Conservation (phyloP, 2,113 vertebrate species). For the Andinoacara biseriatus region DNA sequence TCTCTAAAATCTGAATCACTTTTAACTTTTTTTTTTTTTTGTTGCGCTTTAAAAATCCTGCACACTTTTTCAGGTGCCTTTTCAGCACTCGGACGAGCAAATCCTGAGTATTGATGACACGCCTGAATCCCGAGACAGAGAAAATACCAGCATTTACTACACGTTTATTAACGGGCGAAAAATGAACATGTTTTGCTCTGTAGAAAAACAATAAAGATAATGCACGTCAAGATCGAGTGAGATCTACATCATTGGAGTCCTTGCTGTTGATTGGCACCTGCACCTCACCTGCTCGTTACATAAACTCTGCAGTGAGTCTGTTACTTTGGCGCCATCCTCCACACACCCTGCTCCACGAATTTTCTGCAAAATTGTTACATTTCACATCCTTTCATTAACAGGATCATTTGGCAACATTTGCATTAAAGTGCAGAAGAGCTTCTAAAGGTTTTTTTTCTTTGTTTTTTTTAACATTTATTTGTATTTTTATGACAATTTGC, state of each 20-base stretch:
- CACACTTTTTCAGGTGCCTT: too few relatives aligned
- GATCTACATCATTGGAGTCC: background rate
- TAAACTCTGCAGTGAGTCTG: too few relatives aligned
- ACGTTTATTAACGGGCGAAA: background rate
- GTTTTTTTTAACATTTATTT: too few relatives aligned
- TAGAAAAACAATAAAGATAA: background rate
- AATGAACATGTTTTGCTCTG: background rate
- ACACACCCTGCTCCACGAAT: background rate
- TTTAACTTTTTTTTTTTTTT: too few relatives aligned
- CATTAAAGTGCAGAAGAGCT: background rate
- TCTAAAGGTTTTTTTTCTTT: too few relatives aligned
- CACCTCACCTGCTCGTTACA: too few relatives aligned
- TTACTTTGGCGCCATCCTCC: background rate
- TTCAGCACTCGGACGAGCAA: too few relatives aligned
- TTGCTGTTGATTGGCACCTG: background rate
- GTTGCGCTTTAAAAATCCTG: too few relatives aligned
- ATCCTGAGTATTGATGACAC: too few relatives aligned
- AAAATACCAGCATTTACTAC: too few relatives aligned
- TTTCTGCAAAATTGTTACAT: background rate
- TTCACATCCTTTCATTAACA: background rate
- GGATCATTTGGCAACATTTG: too few relatives aligned
- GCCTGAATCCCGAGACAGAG: too few relatives aligned
- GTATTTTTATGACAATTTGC: background rate
- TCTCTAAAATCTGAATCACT: background rate
- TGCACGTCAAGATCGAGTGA: background rate